phyloP scores from a whole-genome alignment of 2,113 vertebrate species.

The Dicerorhinus sumatrensis region DNA sequence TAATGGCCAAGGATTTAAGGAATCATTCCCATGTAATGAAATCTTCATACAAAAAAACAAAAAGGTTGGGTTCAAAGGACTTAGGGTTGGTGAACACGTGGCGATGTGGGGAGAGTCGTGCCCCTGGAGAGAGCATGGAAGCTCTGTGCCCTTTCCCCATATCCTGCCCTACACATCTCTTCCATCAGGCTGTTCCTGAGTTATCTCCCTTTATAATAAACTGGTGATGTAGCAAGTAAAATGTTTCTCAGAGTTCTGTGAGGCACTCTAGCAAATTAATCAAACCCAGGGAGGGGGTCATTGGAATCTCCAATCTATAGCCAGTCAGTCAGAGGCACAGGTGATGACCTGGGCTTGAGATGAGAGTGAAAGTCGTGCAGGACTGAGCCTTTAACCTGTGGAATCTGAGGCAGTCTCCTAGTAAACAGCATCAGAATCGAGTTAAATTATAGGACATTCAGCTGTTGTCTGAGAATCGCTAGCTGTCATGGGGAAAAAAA shows the following conservation, averaged over 20 bases:
- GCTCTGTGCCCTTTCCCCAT: no score
- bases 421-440: neutral
- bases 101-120: neutral
- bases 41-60: neutral
- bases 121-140: neutral
- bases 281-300: neutral
- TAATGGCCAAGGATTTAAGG: neutral
- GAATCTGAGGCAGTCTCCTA: neutral
- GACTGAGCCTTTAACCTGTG: neutral
- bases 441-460: neutral
- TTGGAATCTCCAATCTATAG: neutral
- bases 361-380: neutral
- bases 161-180: neutral
- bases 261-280: neutral
- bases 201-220: neutral
- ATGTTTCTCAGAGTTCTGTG: neutral
- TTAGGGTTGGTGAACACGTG: neutral
- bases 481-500: neutral
- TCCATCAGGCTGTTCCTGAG: neutral
- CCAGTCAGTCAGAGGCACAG: neutral
- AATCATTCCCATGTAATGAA: neutral
- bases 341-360: neutral
- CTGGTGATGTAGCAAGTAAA: neutral
- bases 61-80: neutral
- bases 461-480: neutral